A percentile compares a stretch with the other conserved stretches of the same genome.
These are phyloP conservation scores for Paradoxurus hermaphroditus DNA, from an alignment of 2,113 vertebrate genomes.

Conservation along the genomic window DNA sequence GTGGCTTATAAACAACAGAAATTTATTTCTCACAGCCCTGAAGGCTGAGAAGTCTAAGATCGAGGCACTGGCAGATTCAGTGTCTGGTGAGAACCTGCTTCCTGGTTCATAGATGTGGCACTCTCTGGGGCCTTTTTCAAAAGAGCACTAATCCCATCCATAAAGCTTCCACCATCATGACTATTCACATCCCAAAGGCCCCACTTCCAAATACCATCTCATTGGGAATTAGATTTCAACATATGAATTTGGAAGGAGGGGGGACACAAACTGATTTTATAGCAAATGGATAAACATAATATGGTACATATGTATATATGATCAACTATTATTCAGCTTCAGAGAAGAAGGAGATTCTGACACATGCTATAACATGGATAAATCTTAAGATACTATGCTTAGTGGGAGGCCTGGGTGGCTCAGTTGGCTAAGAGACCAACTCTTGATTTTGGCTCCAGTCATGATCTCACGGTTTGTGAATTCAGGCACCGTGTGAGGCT, in stretches of 20 bases:
- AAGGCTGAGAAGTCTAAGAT: not conserved
- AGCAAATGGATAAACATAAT: not conserved
- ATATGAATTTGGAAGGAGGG: not conserved
- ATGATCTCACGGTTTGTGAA: too few species aligned
- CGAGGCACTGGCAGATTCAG: not conserved
- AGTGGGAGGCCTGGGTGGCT: too few species aligned
- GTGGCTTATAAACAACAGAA: not conserved
- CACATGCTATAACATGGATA: not conserved
- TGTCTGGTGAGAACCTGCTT: not conserved
- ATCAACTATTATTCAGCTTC: not conserved
- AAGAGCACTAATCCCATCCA: not conserved
- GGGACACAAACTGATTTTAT: not conserved
- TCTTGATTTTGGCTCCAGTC: too few species aligned
- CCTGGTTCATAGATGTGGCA: not conserved
- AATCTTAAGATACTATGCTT: not conserved
- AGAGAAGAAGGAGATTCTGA: not conserved
- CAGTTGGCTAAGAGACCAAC: too few species aligned
- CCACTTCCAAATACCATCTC: not conserved
- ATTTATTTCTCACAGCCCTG: not conserved
- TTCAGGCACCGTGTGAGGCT: too few species aligned
- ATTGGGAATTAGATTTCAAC: not conserved
- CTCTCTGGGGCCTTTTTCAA: not conserved
- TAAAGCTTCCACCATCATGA: not conserved
- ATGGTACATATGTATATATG: not conserved
- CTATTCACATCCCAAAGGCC: not conserved